Conservation (phyloP, 1,140 invertebrate species). For the Pseudomyrmex sp. region DNA sequence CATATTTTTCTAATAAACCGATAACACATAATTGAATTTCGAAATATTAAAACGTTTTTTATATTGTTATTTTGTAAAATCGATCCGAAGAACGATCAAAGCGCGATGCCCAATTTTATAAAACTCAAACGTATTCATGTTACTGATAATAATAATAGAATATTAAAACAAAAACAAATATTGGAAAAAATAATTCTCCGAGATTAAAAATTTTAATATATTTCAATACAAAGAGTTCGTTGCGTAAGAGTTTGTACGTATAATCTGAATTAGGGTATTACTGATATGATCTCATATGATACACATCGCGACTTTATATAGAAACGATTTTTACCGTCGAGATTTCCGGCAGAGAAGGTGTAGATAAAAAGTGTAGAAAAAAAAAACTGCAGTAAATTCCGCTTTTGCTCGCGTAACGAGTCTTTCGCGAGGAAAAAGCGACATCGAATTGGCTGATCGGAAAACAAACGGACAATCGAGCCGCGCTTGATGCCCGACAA, state of each 20-base stretch:
- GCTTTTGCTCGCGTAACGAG: constrained; percentile 49
- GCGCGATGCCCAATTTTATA: constrained; percentile 3
- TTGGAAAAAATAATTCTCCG: constrained; percentile 31
- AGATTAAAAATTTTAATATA: constrained; percentile 7
- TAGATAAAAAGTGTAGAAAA: constrained; percentile 21
- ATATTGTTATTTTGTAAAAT: constrained; percentile 24
- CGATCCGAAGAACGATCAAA: background rate
- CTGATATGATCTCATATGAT: constrained; percentile 4
- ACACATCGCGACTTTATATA: background rate
- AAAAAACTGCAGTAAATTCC: constrained; percentile 36
- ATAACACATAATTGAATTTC: constrained; percentile 1
- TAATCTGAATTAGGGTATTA: constrained; percentile 14
- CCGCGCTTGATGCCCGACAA: constrained; percentile 64
- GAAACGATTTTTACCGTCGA: constrained; percentile 34
- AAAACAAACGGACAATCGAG: constrained; percentile 63
- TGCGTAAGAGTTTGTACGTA: background rate
- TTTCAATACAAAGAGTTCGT: background rate
- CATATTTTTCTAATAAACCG: constrained; percentile 16
- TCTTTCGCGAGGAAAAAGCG: constrained; percentile 47
- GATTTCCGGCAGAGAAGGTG: constrained; percentile 19
- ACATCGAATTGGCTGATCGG: constrained; percentile 57
- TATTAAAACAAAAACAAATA: background rate
- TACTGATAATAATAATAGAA: constrained; percentile 19
- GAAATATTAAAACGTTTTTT: constrained; percentile 1
- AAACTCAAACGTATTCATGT: background rate